Evolutionary conservation across 1,140 invertebrate species (phyloP), one percentile per base, ranked within the genome.

Genomic region (Charaxes varanes): DNA sequence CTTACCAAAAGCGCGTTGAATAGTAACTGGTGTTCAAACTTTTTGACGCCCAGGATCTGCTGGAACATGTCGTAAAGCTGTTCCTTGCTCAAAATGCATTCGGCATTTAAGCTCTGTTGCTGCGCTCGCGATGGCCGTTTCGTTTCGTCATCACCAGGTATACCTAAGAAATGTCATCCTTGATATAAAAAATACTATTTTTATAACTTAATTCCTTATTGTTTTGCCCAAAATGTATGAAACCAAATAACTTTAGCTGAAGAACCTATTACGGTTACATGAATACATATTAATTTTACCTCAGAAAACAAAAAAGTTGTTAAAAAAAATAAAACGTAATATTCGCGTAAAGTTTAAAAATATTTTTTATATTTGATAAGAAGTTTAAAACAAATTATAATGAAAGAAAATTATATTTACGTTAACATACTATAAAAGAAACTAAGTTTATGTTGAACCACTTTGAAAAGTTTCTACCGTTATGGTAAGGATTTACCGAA

Each of bases 11-110:
- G 89, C 51, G 97, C 97, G 88, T 99, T 99, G 86, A 97, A 99
- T 28, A 99, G 89, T 62, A 99, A 91, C 86, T 99, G 97, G 85
- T 99, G 98, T 86, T 99, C 98, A 84, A 99, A 99, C 85, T 99
- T 99, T 87, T 99, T 99, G 6, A 99, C 94, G 24, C 93, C 92
- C 42, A 99, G 86, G 55, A 99, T 98, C 84, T 99, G 97, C 79
- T 99, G 98, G 86, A 99, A 99, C 95, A 99, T 98, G 85, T 99
- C 98, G 85, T 98, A 99, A 0, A 99, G 89, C 83, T 98, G 97
- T 71, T 99, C 97, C 85, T 98, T 98, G 38, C 94, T 95, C 41
- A 97, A 87, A 65, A 97, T 96, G 51, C 94, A 87, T 74, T 98
- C 96, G 19, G 93, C 94, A 72, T 96, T 95, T 24, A 97, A 86